Base-by-base conservation (phyloP, 1,140 invertebrate species). In the Drosophila parabipectinata region DNA sequence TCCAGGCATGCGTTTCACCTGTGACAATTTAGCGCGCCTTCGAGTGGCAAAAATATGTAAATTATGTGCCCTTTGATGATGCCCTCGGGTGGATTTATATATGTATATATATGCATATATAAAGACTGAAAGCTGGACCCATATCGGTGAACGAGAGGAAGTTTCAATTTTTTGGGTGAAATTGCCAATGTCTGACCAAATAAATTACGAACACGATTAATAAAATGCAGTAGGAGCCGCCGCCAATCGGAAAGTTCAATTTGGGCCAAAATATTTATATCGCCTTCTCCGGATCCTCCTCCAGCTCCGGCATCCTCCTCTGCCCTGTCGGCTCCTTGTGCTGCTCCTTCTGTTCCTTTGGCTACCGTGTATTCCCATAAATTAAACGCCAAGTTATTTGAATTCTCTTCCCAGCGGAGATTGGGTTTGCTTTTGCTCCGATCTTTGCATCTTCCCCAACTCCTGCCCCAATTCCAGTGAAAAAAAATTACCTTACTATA, bases 341-440 rank as follows among this genome's bases (percentile, higher is more conserved):
- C 34, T 21, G 34, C 77, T 68, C 28, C 61, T 66, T 68, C 60
- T n/a, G 60, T 34, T 69, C 55, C 56, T 71, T 71, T 63, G 48
- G 82, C 82, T 88, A 87, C 82, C 83, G 83, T 72, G 83, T 84
- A 88, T 88, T 88, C 83, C 78, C 83, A 88, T 88, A 88, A 88
- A 88, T 88, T 88, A 88, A 88, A 88, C 72, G 83, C 83, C 83
- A 88, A 83, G 83, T 88, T 88, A 88, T 88, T 88, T 88, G 83
- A 88, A 88, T 88, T 88, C 83, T 69, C 69, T 59, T 45, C 28
- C 67, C 63, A 47, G 66, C 66, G 64, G 41, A 69, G 63, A 69
- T 69, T 69, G 66, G 63, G 63, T 67, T 67, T 63, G 63, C 63
- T 34, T 14, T 39, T 52, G 60, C 59, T 47, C 39, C 59, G 24